Conservation (phyloP, 2,113 vertebrate genomes). For the Polyodon spathula region DNA sequence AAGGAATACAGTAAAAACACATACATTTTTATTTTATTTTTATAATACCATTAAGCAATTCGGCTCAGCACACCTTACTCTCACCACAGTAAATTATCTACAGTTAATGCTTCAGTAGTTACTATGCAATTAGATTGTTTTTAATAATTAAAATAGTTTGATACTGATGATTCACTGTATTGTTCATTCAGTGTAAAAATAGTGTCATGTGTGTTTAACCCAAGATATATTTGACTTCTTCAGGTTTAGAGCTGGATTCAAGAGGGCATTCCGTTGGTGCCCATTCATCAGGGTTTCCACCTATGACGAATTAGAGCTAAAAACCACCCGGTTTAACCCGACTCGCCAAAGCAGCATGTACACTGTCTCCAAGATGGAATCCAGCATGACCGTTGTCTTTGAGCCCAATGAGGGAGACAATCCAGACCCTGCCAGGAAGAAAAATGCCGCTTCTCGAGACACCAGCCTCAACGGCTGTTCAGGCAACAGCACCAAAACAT, state of each 20-base stretch:
- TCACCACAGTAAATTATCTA: no score
- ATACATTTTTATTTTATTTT: no score
- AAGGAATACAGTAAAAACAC: no score
- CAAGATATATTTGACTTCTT: slow-evolving; percentile 4
- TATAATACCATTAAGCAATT: no score
- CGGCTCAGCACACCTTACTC: no score
- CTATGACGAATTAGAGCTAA: slow-evolving; percentile 80
- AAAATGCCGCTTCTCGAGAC: slow-evolving; percentile 47
- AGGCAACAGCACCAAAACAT: slow-evolving; percentile 39
- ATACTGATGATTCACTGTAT: neutral
- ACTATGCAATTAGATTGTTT: neutral
- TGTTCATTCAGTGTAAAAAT: neutral
- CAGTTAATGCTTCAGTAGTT: no score
- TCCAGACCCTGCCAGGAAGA: slow-evolving; percentile 41
- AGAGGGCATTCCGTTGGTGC: slow-evolving; percentile 85
- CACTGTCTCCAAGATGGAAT: slow-evolving; percentile 81
- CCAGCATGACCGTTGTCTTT: slow-evolving; percentile 62
- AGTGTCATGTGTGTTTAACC: neutral
- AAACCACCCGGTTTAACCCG: slow-evolving; percentile 66
- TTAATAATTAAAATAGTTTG: neutral
- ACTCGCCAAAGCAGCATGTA: slow-evolving; percentile 83
- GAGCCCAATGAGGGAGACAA: slow-evolving; percentile 52
- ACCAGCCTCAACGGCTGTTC: slow-evolving; percentile 36
- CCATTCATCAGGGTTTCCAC: slow-evolving; percentile 84
- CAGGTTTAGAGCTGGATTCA: slow-evolving; percentile 94